phyloP scores from a whole-genome alignment of 1,140 invertebrate genomes.

The Neoseiulus cucumeris region DNA sequence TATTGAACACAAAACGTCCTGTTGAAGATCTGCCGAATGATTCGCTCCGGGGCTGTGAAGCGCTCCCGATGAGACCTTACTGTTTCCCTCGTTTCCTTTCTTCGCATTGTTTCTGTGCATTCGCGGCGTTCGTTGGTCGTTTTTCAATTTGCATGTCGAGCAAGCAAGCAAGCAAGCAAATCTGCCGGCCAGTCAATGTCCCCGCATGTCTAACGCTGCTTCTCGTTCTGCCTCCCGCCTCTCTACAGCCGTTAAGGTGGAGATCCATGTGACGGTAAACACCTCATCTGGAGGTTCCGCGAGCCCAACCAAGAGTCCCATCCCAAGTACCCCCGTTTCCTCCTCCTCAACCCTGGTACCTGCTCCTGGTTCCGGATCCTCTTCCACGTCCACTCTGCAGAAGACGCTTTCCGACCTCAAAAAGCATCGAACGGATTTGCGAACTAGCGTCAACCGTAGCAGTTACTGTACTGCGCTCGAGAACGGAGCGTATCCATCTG shows the following conservation, averaged over 20 bases:
- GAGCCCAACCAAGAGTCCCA: slow-evolving; percentile 23
- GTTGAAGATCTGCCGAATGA: too few species aligned
- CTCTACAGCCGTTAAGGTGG: slow-evolving; percentile 18
- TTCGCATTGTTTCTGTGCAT: too few species aligned
- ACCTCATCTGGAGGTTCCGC: slow-evolving; percentile 28
- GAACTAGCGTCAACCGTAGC: slow-evolving; percentile 11
- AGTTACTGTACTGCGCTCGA: slow-evolving; percentile 8
- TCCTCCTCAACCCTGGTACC: slow-evolving; percentile 62
- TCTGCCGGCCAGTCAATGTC: too few species aligned
- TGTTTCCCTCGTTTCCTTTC: too few species aligned
- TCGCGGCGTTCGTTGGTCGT: too few species aligned
- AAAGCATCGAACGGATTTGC: slow-evolving; percentile 46
- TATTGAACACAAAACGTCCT: too few species aligned
- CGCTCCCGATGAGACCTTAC: too few species aligned
- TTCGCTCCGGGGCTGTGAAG: too few species aligned
- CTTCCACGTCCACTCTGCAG: neutral
- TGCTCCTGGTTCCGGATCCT: slow-evolving; percentile 25
- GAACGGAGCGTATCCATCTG: neutral
- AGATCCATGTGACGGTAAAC: slow-evolving; percentile 26
- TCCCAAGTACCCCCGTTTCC: slow-evolving; percentile 60
- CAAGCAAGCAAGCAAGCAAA: too few species aligned
- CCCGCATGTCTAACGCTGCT: too few species aligned
- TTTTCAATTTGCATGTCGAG: too few species aligned
- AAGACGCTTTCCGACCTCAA: slow-evolving; percentile 63
- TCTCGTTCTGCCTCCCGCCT: neutral